Evolutionary conservation across 1,140 invertebrate species (phyloP), one percentile per base, ranked within the genome.

Genomic region (Cydia strobilella): DNA sequence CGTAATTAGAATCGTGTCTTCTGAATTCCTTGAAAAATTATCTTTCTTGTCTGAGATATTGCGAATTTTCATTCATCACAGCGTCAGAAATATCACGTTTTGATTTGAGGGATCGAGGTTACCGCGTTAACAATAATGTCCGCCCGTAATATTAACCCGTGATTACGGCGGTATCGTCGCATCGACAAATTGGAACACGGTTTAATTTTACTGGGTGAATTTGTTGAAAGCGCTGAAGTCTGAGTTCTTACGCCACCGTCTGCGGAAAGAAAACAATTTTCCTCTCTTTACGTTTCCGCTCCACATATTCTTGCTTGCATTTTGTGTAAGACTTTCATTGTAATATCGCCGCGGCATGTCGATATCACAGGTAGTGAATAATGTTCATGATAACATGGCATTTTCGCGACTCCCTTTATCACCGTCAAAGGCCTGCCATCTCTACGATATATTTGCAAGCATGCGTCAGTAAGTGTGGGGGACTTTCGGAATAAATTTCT

Each of bases 361-460:
- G 63, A 66, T 66, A 66, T 66, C 63, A 66, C 63, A 66, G 63
- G 39, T 66, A 66, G 63, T 25, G 63, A 66, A 31, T 66, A 27
- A 66, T 66, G 63, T 66, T 66, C 63, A 66, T 66, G 63, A 66
- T 66, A 66, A 66, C 63, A 65, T 65, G 63, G 27, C 31, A 31
- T 66, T 66, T 66, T 66, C 27, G 27, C 13, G 27, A 66, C 25
- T 35, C 27, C 63, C 63, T 66, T 66, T 66, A 66, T 66, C 63
- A 66, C 23, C 62, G 54, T 63, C 25, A 31, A 31, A 13, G 27
- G 27, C 25, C 25, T 66, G 23, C 27, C 13, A n/a, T 66, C 13
- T 31, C 63, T 18, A 66, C 63, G 27, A 66, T 66, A 66, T 66
- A 66, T 66, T 66, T 66, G 63, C 27, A 66, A 66, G 15, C 63